Evolutionary conservation across 2,113 vertebrate species (phyloP).

Genomic region (Atractosteus spatula): DNA sequence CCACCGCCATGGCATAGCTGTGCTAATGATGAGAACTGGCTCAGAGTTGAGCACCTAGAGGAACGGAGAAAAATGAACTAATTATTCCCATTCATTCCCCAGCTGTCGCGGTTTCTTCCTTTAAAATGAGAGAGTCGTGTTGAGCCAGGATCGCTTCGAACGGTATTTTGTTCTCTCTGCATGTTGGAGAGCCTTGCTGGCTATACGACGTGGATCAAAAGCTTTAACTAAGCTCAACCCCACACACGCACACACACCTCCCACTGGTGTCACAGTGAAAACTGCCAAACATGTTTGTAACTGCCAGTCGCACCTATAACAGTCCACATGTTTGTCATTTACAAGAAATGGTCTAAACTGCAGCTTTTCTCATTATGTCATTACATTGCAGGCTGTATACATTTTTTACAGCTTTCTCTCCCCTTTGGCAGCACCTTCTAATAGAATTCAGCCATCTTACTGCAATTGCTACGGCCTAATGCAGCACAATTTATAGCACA

Average conservation of each 20-base stretch:
- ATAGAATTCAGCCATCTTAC: not conserved
- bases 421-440: not conserved
- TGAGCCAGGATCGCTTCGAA: too few species aligned
- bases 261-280: too few species aligned
- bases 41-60: not conserved
- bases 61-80: not conserved
- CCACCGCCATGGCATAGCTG: not conserved
- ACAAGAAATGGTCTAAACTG: slow-evolving; percentile 2
- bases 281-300: too few species aligned
- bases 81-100: too few species aligned
- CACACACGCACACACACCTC: too few species aligned
- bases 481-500: too few species aligned
- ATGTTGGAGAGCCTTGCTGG: too few species aligned
- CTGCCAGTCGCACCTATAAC: not conserved
- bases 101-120: too few species aligned
- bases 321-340: not conserved
- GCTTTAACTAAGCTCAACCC: too few species aligned
- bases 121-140: too few species aligned
- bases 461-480: not conserved
- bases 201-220: too few species aligned
- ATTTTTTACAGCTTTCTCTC: slow-evolving; percentile 2
- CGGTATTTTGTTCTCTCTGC: too few species aligned
- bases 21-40: not conserved
- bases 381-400: not conserved
- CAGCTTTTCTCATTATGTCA: slow-evolving; percentile 14